Conservation (phyloP, 2,797 vertebrate genomes). For the Chelonia mydas region DNA sequence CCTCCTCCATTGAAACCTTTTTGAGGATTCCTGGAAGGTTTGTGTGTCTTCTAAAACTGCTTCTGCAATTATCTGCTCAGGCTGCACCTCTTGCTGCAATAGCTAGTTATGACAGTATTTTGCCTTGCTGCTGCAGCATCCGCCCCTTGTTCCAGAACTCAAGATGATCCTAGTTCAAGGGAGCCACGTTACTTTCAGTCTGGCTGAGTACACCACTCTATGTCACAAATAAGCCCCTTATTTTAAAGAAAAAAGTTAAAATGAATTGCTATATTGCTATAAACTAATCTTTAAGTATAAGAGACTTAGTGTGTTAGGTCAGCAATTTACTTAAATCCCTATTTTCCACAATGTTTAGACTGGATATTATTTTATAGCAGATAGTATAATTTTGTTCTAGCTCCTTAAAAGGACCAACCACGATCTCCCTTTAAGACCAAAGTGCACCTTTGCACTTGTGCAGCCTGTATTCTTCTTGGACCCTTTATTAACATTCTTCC, state of each 20-base stretch:
- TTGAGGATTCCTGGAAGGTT: slow-evolving; percentile 20
- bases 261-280: slow-evolving; percentile 24
- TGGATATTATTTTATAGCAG: slow-evolving; percentile 23
- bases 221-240: neutral
- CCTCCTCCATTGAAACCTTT: neutral
- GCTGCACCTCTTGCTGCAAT: neutral
- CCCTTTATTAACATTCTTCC: slow-evolving; percentile 68
- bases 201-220: neutral
- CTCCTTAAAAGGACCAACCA: neutral
- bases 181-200: neutral
- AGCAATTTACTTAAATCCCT: neutral
- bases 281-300: neutral
- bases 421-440: neutral
- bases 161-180: neutral
- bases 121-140: fast-evolving
- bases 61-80: neutral
- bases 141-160: neutral
- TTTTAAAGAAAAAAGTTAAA: slow-evolving; percentile 16
- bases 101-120: neutral
- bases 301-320: neutral
- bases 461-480: slow-evolving; percentile 29
- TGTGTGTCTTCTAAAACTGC: neutral
- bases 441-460: neutral
- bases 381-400: neutral
- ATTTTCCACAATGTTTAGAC: neutral